phyloP scores from a whole-genome alignment of 2,113 vertebrate genomes.

The Leptodactylus fuscus region DNA sequence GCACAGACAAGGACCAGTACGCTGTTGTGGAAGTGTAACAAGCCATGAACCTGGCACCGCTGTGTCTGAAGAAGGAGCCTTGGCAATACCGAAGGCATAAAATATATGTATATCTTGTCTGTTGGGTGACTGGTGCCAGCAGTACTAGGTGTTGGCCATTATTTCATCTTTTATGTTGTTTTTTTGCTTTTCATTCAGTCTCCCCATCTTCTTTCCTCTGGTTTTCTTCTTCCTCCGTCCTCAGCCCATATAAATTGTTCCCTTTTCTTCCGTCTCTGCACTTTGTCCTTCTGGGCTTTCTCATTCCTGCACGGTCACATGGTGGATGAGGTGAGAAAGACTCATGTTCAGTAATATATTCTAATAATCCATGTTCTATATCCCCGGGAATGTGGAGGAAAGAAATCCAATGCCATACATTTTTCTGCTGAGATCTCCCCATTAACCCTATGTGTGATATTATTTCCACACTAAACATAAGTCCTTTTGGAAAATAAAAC shows the following conservation, averaged over 20 bases:
- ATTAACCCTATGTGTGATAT: neutral
- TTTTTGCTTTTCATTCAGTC: neutral
- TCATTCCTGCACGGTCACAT: constrained; percentile 5
- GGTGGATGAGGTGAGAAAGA: neutral
- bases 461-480: neutral
- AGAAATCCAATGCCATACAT: neutral
- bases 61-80: neutral
- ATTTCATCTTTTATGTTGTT: neutral
- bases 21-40: neutral
- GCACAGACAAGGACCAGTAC: neutral
- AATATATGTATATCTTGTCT: neutral
- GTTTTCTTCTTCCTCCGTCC: neutral
- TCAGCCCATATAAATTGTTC: neutral
- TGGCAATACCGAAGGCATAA: neutral
- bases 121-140: neutral
- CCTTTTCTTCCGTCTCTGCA: neutral
- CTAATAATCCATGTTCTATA: constrained; percentile 5
- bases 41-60: neutral
- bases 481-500: neutral
- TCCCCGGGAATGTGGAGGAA: neutral
- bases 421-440: neutral
- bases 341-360: constrained; percentile 12
- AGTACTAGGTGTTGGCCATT: neutral
- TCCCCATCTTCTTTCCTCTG: neutral
- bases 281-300: neutral